Evolutionary conservation across 1,140 invertebrate species (phyloP), one percentile per base, ranked within the genome.

Genomic region (Pomacea maculata): DNA sequence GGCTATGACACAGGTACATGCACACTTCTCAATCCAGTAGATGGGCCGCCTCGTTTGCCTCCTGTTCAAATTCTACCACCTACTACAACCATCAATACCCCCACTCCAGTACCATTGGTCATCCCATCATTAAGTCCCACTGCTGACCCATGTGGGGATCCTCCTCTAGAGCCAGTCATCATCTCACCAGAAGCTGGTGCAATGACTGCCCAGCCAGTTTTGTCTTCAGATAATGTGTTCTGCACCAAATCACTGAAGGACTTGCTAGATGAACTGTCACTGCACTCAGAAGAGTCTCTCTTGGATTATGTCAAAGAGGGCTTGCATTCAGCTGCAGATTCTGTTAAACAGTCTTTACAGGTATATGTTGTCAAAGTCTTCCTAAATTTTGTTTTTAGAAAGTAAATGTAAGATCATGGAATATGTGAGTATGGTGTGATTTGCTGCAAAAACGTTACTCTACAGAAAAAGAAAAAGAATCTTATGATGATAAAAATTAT

Each of bases 61-160:
- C 79, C 80, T 54, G 78, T 87, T 9, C 85, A 85, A 25, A 79
- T 87, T 19, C 78, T 87, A 11, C 86, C 86, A 15, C 86, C 86
- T 73, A 79, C 83, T 9, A 63, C 79, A 29, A 83, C 82, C 71
- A 84, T 79, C 17, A 71, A 75, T 61, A 83, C 85, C 70, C 84
- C 85, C n/a, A 76, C 83, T 6, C 86, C 85, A 52, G 82, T 87
- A 0, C 86, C 86, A 17, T 65, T 87, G 19, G 5, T 87, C 1
- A 73, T 87, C 15, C 83, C 84, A 21, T 80, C 75, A 15, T 70
- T 87, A 29, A 77, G 80, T 67, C 83, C 82, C 6, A 75, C 76
- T 25, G 54, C 79, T 67, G 80, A 82, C n/a, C 71, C 54, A 25
- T 72, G 78, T 21, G 34, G 57, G 10, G 19, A 63, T 54, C 34